Conservation (phyloP, 2,113 vertebrate species). For the Chamaetylas fuelleborni region DNA sequence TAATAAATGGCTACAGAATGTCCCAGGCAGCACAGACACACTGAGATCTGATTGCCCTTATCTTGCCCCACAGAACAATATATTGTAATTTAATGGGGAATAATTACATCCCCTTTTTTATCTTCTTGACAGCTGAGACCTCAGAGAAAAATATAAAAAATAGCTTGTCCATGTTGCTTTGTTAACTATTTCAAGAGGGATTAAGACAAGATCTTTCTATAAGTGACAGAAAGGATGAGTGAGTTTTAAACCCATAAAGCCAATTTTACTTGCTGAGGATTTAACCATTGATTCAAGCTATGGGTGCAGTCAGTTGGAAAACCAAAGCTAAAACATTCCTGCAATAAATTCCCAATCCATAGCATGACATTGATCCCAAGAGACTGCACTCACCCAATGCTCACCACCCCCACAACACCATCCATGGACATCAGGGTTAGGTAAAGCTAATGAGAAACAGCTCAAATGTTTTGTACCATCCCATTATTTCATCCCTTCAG, state of each 20-base stretch:
- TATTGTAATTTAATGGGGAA: slow-evolving; percentile 2
- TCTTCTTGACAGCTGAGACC: not conserved
- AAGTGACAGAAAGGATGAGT: not conserved
- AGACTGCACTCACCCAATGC: not conserved
- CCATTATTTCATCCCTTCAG: not conserved
- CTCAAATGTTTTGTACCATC: not conserved
- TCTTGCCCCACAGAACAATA: slow-evolving; percentile 4
- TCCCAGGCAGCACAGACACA: not conserved
- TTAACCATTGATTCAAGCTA: not conserved
- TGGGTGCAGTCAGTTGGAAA: slow-evolving; percentile 1
- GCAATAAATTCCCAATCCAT: not conserved
- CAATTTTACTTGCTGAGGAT: not conserved
- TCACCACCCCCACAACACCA: not conserved
- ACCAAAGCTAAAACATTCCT: not conserved
- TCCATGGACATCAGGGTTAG: not conserved
- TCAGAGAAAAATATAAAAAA: not conserved
- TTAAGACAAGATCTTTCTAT: not conserved
- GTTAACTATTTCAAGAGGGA: not conserved
- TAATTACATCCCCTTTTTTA: not conserved
- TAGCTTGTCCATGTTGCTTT: not conserved
- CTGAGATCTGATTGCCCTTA: not conserved
- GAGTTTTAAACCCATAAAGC: not conserved
- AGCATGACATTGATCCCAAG: not conserved
- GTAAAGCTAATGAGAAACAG: not conserved
- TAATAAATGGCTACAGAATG: slow-evolving; percentile 1